Conservation (phyloP, 2,113 vertebrate species). For the Orthonyx spaldingii region DNA sequence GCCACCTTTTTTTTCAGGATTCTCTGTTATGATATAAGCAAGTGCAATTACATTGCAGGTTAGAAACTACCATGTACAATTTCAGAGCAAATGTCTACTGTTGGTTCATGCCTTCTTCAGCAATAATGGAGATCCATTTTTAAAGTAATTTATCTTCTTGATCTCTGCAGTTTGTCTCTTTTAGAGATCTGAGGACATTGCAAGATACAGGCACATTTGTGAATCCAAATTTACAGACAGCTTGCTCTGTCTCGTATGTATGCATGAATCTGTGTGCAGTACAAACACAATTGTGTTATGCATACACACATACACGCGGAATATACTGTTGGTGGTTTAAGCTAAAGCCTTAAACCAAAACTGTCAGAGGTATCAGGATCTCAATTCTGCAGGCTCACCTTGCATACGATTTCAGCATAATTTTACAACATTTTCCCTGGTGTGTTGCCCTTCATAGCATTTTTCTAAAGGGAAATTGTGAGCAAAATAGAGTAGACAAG, state of each 20-base stretch:
- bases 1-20: not conserved
- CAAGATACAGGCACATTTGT: not conserved
- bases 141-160: not conserved
- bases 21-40: not conserved
- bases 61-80: not conserved
- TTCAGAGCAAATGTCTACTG: not conserved
- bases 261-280: not conserved
- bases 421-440: not conserved
- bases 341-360: not conserved
- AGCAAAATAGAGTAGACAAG: not conserved
- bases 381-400: not conserved
- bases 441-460: not conserved
- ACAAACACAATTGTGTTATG: not conserved
- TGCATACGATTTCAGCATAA: not conserved
- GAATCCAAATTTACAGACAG: not conserved
- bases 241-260: not conserved
- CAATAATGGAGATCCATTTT: not conserved
- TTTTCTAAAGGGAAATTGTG: not conserved
- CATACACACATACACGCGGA: not conserved
- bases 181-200: not conserved
- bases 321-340: not conserved
- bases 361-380: not conserved
- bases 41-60: not conserved
- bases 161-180: not conserved
- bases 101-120: not conserved